These are phyloP conservation scores for Yponomeuta evonymella DNA, from an alignment of 2,888 invertebrate species.

Conservation along the genomic window DNA sequence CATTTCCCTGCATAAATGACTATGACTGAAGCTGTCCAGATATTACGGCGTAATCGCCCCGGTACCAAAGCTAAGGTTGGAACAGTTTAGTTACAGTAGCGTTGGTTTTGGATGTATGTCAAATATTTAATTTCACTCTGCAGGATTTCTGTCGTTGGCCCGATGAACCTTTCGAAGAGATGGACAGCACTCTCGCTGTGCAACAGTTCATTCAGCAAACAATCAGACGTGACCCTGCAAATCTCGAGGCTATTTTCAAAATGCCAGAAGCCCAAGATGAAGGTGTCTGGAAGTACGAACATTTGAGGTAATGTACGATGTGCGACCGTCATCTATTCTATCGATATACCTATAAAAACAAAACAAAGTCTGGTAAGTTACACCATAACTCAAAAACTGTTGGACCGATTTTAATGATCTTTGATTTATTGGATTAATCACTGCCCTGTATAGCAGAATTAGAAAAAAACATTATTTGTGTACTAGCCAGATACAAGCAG, in stretches of 20 bases:
- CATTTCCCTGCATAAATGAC: constrained; percentile 39
- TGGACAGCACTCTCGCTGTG: constrained; percentile 99
- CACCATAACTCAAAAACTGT: too few species aligned
- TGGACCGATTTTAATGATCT: too few species aligned
- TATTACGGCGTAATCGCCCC: constrained; percentile 92
- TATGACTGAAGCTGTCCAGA: constrained; percentile 90
- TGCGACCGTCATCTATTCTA: not conserved
- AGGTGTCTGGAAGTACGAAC: constrained; percentile 99
- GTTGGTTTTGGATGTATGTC: not conserved
- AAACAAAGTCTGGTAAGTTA: too few species aligned
- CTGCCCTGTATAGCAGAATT: too few species aligned
- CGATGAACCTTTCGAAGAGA: constrained; percentile 98
- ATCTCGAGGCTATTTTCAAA: constrained; percentile 94
- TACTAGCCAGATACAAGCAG: too few species aligned
- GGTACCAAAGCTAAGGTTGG: constrained; percentile 92
- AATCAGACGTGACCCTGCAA: constrained; percentile 93
- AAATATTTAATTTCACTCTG: constrained; percentile 25
- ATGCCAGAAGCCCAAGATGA: constrained; percentile 99
- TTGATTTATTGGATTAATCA: too few species aligned
- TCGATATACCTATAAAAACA: too few species aligned
- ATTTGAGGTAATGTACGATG: constrained; percentile 81
- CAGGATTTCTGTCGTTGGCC: constrained; percentile 99
- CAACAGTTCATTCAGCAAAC: constrained; percentile 99
- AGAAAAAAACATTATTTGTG: too few species aligned
- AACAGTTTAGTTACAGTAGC: not conserved